Evolutionary conservation across 2,888 invertebrate genomes (phyloP), one percentile per base, ranked within the genome.

Genomic region (Leptura quadrifasciata): DNA sequence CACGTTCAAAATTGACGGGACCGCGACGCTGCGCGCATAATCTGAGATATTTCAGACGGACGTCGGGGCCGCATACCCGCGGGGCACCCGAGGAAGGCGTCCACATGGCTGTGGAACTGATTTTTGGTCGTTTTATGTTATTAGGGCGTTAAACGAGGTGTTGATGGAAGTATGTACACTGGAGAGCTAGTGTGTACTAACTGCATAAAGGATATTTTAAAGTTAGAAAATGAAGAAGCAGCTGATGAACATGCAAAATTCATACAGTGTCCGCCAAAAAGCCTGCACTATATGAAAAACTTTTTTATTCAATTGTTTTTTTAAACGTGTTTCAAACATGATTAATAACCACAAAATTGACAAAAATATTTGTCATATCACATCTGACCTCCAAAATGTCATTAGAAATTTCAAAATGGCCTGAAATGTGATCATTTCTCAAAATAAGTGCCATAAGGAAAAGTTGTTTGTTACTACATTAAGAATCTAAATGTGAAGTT

Each of bases 11-110:
- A 71, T 39, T 52, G 27, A 47, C 71, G 52, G 47, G 61, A 47
- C 24, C 47, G 12, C 74, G 61, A 24, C 54, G 69, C 31, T 54
- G 64, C 70, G 74, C 69, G 74, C 74, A 63, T 39, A 39, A 18
- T 60, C 68, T n/a, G 31, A 60, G 69, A 63, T 69, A 61, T 61
- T 74, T 63, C 55, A 21, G 74, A 64, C 57, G 70, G 31, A 24
- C 64, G 55, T 21, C 57, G 55, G 24, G 67, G 20, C n/a, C 21
- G 35, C 55, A 21, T 58, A 8, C 6, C 27, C 27, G 27, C 27
- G 27, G 27, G 27, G 74, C 17, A 24, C 27, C 57, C 27, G 39
- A 24, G 15, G n/a, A 39, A 64, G 55, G 31, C 27, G 68, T 55
- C 54, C 24, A 9, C 24, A n/a, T 24, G 67, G 67, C 63, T n/a